A percentile compares a stretch with the other conserved stretches of the same genome.
phyloP scores from a whole-genome alignment of 2,113 vertebrate genomes.

The Lethenteron reissneri region DNA sequence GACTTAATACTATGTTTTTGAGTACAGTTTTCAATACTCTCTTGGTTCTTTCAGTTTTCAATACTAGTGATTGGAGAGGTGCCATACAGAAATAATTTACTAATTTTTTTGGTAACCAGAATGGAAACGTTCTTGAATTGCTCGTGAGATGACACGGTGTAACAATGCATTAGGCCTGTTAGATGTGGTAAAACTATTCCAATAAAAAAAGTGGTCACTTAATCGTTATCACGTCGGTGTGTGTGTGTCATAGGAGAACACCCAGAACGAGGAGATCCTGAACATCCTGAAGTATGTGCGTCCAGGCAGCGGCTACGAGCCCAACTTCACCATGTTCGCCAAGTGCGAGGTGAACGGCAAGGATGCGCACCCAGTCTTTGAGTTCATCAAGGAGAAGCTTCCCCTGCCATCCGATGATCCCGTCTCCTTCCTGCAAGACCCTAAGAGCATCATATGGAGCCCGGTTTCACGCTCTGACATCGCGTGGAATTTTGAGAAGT shows the following conservation, averaged over 20 bases:
- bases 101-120: no score
- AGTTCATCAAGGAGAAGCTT: constrained; percentile 82
- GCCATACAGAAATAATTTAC: no score
- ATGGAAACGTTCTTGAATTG: no score
- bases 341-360: constrained; percentile 79
- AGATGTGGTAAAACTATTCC: no score
- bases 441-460: constrained; percentile 58
- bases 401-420: constrained; percentile 52
- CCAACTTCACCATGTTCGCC: constrained; percentile 55
- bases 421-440: constrained; percentile 40
- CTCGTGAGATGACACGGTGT: no score
- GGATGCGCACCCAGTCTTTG: constrained; percentile 59
- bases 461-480: constrained; percentile 52
- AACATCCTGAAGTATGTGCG: constrained; percentile 59
- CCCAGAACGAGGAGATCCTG: constrained; percentile 60
- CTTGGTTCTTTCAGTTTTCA: no score
- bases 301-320: constrained; percentile 52
- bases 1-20: no score
- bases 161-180: no score
- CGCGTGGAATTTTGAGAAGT: constrained; percentile 97
- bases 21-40: no score
- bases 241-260: constrained; percentile 42
- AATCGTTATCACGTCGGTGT: no score
- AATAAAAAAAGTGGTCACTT: no score
- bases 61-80: no score